A percentile compares a stretch with the other conserved stretches of the same genome.
phyloP scores from a whole-genome alignment of 2,113 vertebrate genomes.

The Bujurquina vittata region DNA sequence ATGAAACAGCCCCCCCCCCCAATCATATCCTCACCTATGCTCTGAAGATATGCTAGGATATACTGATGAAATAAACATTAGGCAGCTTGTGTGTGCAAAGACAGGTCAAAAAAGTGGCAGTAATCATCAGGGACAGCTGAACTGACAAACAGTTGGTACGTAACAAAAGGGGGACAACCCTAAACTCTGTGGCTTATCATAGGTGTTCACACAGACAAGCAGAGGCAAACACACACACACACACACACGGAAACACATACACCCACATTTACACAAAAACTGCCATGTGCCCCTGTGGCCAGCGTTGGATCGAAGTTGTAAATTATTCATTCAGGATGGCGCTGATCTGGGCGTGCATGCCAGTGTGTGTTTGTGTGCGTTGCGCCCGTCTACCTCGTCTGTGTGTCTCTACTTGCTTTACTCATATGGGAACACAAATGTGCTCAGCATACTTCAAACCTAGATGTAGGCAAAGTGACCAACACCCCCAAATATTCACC shows the following conservation, averaged over 20 bases:
- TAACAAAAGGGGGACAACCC: conserved; percentile 20
- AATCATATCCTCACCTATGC: background rate
- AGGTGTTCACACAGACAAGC: background rate
- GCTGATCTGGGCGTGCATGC: conserved; percentile 24
- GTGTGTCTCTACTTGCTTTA: conserved; percentile 1
- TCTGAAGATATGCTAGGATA: background rate
- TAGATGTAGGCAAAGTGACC: conserved; percentile 22
- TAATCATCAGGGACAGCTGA: conserved; percentile 3
- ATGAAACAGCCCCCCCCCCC: too few species aligned
- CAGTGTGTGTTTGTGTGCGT: background rate
- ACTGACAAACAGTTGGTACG: conserved; percentile 27
- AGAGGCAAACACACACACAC: background rate
- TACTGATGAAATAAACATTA: conserved; percentile 44
- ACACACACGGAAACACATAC: background rate
- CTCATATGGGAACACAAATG: conserved; percentile 11
- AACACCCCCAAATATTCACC: conserved; percentile 14
- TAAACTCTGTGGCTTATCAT: conserved; percentile 17
- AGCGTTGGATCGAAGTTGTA: conserved; percentile 56
- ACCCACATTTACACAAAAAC: conserved; percentile 15
- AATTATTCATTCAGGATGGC: conserved; percentile 73
- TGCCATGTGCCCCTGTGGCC: conserved; percentile 53
- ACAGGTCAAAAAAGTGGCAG: background rate
- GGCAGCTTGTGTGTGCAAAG: conserved; percentile 14
- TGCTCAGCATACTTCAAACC: conserved; percentile 22
- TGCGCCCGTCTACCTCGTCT: background rate